Evolutionary conservation across 1,140 invertebrate species (phyloP).

Genomic region (Manduca sexta): DNA sequence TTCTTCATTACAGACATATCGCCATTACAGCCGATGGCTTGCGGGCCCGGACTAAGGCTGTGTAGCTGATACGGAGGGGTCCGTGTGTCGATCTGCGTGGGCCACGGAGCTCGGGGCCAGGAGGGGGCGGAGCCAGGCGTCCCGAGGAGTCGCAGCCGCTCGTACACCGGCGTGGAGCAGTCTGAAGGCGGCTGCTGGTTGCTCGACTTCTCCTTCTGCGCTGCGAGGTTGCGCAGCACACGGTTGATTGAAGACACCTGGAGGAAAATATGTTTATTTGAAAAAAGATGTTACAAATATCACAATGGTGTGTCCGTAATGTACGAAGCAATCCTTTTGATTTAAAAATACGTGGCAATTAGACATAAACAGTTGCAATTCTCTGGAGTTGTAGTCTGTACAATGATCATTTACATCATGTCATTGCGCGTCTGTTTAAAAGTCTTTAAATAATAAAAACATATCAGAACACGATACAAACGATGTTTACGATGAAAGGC

Average conservation of each 20-base stretch:
- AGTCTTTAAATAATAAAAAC: background rate
- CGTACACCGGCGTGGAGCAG: conserved; percentile 56
- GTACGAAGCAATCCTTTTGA: background rate
- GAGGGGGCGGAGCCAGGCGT: conserved; percentile 75
- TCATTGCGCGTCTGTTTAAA: no score
- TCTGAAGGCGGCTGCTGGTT: conserved; percentile 51
- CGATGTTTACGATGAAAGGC: conserved; percentile 15
- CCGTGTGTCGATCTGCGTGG: conserved; percentile 51
- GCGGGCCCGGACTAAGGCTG: conserved; percentile 58
- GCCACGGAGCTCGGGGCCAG: conserved; percentile 59
- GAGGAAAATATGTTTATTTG: conserved; percentile 21
- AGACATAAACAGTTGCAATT: background rate
- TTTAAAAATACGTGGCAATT: no score
- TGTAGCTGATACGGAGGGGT: conserved; percentile 62
- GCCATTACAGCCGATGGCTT: conserved; percentile 52
- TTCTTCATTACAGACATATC: conserved; percentile 55
- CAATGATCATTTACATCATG: no score
- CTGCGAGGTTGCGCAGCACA: conserved; percentile 94
- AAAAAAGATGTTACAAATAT: conserved; percentile 1
- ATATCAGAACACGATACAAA: conserved; percentile 8
- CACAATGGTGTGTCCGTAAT: background rate
- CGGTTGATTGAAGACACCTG: conserved; percentile 99
- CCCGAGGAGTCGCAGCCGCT: conserved; percentile 55
- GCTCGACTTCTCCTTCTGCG: conserved; percentile 87
- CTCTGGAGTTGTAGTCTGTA: no score